Evolutionary conservation across 2,113 vertebrate genomes (phyloP), one percentile per base, ranked within the genome.

Genomic region (Pitta sordida): DNA sequence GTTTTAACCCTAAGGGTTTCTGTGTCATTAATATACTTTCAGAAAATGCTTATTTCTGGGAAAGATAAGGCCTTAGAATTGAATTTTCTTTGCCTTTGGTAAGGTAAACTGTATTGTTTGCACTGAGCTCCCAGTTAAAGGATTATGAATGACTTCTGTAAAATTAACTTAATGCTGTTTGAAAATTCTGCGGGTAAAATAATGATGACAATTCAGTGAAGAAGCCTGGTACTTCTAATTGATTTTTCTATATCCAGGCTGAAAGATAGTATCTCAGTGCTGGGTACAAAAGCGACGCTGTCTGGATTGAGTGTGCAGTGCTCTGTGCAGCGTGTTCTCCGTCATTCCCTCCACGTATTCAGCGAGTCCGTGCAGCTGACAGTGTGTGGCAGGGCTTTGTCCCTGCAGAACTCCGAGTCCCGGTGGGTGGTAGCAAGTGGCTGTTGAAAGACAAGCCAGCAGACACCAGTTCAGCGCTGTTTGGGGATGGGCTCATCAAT

Each of bases 321-420:
- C 23, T 34, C 19, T 0, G 0, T 32, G 86, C 48, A 53, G 51
- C 11, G 0, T 10, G 9, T 0, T 3, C 41, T 37, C 59, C 36
- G 29, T 27, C 0, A 0, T 49, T 84, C 64, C 36, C 21, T 58
- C 7, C 48, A 0, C 0, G 0, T 24, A 5, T 23, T 29, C 2
- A 51, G 39, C 43, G 24, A 43, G 10, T 44, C 44, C 37, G 1
- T 53, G 43, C 22, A 18, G 41, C 1, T 71, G 58, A 9, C 10
- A 11, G 22, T 43, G 59, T 0, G 7, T 49, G 37, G 4, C 67
- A 34, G 3, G 34, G 27, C 65, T 83, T 41, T 7, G 4, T 30
- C 53, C 34, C 9, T 22, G 0, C 30, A 24, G 16, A 39, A 3
- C 18, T 37, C 6, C 1, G 10, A n/a, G 22, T 29, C 4, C 37